Evolutionary conservation across 2,888 invertebrate species (phyloP).

Genomic region (Malachius bipustulatus): DNA sequence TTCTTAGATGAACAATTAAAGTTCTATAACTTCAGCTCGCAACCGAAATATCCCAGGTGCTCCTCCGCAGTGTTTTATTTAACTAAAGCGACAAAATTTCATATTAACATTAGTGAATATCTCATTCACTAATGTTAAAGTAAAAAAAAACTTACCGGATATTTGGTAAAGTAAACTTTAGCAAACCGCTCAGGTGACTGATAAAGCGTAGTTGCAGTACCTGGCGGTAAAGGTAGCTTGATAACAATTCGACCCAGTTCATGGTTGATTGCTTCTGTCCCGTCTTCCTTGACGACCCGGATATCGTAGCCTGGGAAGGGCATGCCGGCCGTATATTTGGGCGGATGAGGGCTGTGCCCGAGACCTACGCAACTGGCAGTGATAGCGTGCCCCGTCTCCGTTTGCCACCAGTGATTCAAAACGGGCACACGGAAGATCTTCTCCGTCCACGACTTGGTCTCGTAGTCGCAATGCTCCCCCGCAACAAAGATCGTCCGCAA

Average conservation of each 20-base stretch:
- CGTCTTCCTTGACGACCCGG: conserved; percentile 58
- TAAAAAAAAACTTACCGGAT: conserved; percentile 61
- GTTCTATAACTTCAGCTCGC: too few species aligned
- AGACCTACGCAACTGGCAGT: conserved; percentile 75
- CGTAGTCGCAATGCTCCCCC: conserved; percentile 88
- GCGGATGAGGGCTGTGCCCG: conserved; percentile 56
- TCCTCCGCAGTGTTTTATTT: too few species aligned
- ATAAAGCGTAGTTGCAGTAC: conserved; percentile 74
- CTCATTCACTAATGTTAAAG: too few species aligned
- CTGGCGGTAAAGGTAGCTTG: conserved; percentile 82
- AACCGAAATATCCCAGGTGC: too few species aligned
- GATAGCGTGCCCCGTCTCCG: conserved; percentile 85
- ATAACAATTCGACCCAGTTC: conserved; percentile 76
- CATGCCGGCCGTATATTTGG: conserved; percentile 66
- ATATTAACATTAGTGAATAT: too few species aligned
- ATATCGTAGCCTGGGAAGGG: conserved; percentile 82
- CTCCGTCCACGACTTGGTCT: conserved; percentile 71
- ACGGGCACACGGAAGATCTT: conserved; percentile 60
- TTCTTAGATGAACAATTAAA: too few species aligned
- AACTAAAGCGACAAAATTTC: too few species aligned
- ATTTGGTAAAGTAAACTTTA: conserved; percentile 69
- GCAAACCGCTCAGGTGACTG: conserved; percentile 68
- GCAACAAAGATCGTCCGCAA: conserved; percentile 68
- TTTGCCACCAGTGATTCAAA: conserved; percentile 96
- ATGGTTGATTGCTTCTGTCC: conserved; percentile 51